phyloP scores from a whole-genome alignment of 2,888 invertebrate species.

The Actias luna region DNA sequence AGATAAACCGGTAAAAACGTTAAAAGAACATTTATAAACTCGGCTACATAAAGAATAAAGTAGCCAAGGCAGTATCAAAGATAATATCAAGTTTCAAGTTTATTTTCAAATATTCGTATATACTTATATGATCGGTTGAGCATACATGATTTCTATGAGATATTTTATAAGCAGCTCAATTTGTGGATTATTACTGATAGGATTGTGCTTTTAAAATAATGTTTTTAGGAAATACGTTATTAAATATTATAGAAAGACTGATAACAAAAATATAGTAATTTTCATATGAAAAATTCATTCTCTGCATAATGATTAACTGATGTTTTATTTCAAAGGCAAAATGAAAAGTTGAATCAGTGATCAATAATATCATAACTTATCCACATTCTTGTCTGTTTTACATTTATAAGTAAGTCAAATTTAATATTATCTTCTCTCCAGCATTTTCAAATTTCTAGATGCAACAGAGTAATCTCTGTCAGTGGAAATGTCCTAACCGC shows the following conservation, averaged over 20 bases:
- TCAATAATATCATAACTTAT: too few species aligned
- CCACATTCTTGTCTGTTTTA: too few species aligned
- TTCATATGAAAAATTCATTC: background rate
- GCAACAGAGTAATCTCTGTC: background rate
- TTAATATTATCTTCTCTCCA: background rate
- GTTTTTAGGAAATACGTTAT: background rate
- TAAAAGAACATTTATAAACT: background rate
- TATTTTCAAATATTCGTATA: background rate
- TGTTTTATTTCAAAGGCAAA: too few species aligned
- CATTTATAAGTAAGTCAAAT: background rate
- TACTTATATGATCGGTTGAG: background rate
- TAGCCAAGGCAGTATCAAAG: background rate
- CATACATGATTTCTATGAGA: background rate
- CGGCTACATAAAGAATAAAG: background rate
- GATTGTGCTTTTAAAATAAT: background rate
- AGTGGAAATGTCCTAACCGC: background rate
- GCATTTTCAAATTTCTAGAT: background rate
- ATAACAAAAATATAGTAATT: background rate
- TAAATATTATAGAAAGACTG: background rate
- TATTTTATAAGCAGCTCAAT: background rate
- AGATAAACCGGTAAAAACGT: background rate
- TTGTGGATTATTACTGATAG: background rate
- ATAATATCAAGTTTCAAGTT: background rate
- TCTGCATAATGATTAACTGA: too few species aligned
- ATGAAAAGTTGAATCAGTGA: too few species aligned